Conservation (phyloP, 2,113 vertebrate species). For the Gymnarchus niloticus region DNA sequence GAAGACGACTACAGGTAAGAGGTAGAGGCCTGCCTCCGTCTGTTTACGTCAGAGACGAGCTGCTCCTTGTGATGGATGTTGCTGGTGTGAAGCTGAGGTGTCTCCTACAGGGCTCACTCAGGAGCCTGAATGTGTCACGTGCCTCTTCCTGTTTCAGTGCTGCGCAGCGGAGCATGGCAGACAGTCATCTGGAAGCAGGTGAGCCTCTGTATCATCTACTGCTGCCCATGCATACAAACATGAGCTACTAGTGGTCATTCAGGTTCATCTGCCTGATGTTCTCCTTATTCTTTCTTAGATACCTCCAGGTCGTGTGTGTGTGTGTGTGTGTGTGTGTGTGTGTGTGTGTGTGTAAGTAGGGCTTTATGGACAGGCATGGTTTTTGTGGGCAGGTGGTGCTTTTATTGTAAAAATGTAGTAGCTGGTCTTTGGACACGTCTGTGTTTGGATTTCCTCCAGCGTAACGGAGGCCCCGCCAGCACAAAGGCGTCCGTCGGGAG, state of each 20-base stretch:
- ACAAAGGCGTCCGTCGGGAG: background rate
- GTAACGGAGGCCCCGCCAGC: background rate
- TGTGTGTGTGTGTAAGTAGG: background rate
- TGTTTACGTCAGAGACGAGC: background rate
- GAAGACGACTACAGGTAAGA: slow-evolving; percentile 91
- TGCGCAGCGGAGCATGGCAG: slow-evolving; percentile 88
- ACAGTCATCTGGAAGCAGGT: slow-evolving; percentile 98
- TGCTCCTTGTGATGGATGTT: background rate
- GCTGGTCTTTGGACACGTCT: background rate
- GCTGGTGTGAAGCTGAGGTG: background rate
- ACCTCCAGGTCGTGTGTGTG: background rate
- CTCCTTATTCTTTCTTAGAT: too few relatives aligned
- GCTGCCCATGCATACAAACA: background rate
- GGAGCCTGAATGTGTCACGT: slow-evolving; percentile 4
- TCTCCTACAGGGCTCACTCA: background rate
- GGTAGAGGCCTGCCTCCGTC: slow-evolving; percentile 9
- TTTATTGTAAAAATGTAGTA: too few relatives aligned
- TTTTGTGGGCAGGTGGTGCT: background rate
- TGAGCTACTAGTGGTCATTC: background rate
- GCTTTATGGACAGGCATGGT: background rate
- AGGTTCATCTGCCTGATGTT: background rate
- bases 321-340: background rate
- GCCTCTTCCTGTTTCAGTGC: slow-evolving; percentile 69
- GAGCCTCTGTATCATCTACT: slow-evolving; percentile 31
- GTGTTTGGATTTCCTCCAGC: background rate